phyloP scores from a whole-genome alignment of 2,113 vertebrate species.

The Neomonachus schauinslandi region DNA sequence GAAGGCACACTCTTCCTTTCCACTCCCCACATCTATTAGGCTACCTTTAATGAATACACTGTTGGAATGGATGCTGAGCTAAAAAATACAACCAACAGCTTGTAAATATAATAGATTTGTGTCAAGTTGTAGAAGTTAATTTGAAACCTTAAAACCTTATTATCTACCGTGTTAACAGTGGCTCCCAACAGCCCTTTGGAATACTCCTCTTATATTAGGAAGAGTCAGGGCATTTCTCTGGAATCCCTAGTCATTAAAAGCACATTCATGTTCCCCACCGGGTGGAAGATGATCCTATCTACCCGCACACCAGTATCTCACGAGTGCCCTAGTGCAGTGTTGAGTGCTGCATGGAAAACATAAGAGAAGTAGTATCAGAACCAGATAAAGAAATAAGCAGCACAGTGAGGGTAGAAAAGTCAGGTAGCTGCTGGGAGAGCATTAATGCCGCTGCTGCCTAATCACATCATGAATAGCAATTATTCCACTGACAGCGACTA shows the following conservation, averaged over 20 bases:
- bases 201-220: neutral
- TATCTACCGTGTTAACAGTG: neutral
- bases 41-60: neutral
- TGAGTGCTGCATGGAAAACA: neutral
- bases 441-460: neutral
- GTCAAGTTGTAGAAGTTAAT: neutral
- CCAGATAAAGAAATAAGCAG: neutral
- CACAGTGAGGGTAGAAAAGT: neutral
- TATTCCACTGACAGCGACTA: neutral
- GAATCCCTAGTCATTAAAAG: neutral
- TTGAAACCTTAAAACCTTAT: neutral
- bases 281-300: neutral
- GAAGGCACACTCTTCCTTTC: neutral
- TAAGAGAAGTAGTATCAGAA: neutral
- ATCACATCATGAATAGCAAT: neutral
- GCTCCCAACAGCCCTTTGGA: neutral
- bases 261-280: neutral
- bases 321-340: neutral
- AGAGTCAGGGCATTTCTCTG: neutral
- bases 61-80: neutral
- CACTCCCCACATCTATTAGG: neutral
- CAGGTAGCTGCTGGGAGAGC: neutral
- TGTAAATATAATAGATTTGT: neutral
- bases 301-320: fast-evolving
- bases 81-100: neutral